Percentiles rank a stretch among this genome's conserved stretches.
Conservation (phyloP, 2,113 vertebrate species). For the Hydrochoerus hydrochaeris region DNA sequence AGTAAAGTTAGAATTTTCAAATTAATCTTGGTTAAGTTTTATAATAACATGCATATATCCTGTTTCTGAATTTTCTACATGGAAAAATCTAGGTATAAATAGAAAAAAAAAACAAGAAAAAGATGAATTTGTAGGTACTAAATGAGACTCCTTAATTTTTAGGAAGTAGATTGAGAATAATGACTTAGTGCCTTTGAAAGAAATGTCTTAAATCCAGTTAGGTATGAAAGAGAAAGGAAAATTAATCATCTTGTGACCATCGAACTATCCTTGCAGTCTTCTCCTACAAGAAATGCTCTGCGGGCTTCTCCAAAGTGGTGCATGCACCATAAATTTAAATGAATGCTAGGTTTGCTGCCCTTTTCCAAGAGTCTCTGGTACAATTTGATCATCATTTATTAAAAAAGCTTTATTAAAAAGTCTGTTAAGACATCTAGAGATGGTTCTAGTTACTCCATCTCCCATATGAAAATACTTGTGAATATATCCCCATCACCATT, state of each 20-base stretch:
- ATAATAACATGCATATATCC: background rate
- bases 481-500: background rate
- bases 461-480: background rate
- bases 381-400: background rate
- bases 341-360: background rate
- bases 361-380: background rate
- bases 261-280: background rate
- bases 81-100: background rate
- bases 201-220: background rate
- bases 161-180: background rate
- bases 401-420: background rate
- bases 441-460: background rate
- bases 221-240: background rate
- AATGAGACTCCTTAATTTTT: background rate
- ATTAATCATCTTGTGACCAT: background rate
- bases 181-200: background rate
- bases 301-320: background rate
- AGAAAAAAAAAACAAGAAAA: background rate
- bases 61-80: background rate
- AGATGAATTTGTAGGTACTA: background rate
- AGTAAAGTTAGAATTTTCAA: background rate
- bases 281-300: background rate
- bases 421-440: background rate
- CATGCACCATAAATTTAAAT: background rate
- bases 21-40: constrained; percentile 16